Evolutionary conservation across 1,140 invertebrate species (phyloP).

Genomic region (Pectinophora gossypiella): DNA sequence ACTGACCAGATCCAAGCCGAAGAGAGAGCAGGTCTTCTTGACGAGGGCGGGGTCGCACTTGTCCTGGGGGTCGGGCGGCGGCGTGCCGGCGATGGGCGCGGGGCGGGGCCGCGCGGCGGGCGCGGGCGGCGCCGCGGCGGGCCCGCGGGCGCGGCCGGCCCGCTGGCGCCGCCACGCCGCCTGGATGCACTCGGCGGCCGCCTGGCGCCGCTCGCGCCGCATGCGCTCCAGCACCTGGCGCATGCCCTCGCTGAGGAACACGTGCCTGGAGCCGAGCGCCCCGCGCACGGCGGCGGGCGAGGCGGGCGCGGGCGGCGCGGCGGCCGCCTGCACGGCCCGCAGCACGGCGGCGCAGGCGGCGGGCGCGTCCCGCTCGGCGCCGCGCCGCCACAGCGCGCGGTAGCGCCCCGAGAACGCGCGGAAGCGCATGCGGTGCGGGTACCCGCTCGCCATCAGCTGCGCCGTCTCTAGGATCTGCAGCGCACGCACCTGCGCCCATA

Average conservation of each 20-base stretch:
- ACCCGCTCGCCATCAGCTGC: slow-evolving; percentile 94
- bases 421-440: slow-evolving; percentile 95
- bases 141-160: slow-evolving; percentile 11
- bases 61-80: slow-evolving; percentile 45
- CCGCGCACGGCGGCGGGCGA: slow-evolving; percentile 83
- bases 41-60: slow-evolving; percentile 79
- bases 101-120: slow-evolving; percentile 80
- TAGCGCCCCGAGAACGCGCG: slow-evolving; percentile 95
- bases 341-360: slow-evolving; percentile 79
- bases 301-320: slow-evolving; percentile 47
- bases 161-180: slow-evolving; percentile 87
- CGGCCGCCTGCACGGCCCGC: slow-evolving; percentile 85
- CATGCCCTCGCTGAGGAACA: slow-evolving; percentile 95
- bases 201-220: slow-evolving; percentile 83
- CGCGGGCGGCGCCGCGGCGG: slow-evolving; percentile 78
- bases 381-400: slow-evolving; percentile 82
- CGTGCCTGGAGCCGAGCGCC: slow-evolving; percentile 94
- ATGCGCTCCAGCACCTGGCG: slow-evolving; percentile 82
- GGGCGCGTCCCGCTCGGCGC: slow-evolving; percentile 79
- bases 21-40: slow-evolving; percentile 91
- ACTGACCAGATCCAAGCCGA: slow-evolving; percentile 90
- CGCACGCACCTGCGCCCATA: slow-evolving; percentile 89
- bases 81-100: slow-evolving; percentile 91
- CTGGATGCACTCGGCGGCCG: slow-evolving; percentile 87
- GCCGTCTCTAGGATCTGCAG: slow-evolving; percentile 96